Evolutionary conservation across 2,113 vertebrate genomes (phyloP), one percentile per base, ranked within the genome.

Genomic region (Puffinus mauretanicus): DNA sequence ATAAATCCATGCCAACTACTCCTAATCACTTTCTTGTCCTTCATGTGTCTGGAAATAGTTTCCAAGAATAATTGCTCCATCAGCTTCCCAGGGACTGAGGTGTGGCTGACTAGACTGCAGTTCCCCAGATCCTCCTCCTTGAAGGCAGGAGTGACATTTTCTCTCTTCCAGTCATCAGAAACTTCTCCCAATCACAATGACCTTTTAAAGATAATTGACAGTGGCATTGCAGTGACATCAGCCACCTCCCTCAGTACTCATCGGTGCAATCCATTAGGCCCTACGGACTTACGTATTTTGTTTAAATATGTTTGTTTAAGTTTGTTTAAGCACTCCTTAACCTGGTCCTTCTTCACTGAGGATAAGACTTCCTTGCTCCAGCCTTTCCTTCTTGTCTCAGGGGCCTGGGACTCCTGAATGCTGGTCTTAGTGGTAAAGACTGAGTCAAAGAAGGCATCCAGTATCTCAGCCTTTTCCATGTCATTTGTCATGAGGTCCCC

Each of bases 21-120:
- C 15, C 17, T 91, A 40, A 60, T 78, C 10, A 30, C 9, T 55
- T 84, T 73, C 55, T 88, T 78, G 24, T 69, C 38, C 21, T 72
- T 84, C 30, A 52, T 22, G 11, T 49, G 7, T 29, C 58, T n/a
- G 54, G 38, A 84, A 38, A 62, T 26, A 77, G 4, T 78, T 88
- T 93, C 0, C 2, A 82, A 6, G 1, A 81, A 49, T 47, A 86
- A 70, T 86, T 89, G 8, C 7, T 86, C 27, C 5, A 60, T 60
- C 40, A 46, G 1, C 4, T 82, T 24, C 0, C 1, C 21, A 18
- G 29, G 5, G 10, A 61, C 5, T 71, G n/a, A 60, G 9, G 6
- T 70, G 13, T 36, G 13, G 14, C 21, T 82, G 55, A 65, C 18
- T 51, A 55, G 51, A 10, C 18, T 2, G 0, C 40, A 47, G 29